phyloP scores from a whole-genome alignment of 2,797 vertebrate species.

The Cryptoprocta ferox region DNA sequence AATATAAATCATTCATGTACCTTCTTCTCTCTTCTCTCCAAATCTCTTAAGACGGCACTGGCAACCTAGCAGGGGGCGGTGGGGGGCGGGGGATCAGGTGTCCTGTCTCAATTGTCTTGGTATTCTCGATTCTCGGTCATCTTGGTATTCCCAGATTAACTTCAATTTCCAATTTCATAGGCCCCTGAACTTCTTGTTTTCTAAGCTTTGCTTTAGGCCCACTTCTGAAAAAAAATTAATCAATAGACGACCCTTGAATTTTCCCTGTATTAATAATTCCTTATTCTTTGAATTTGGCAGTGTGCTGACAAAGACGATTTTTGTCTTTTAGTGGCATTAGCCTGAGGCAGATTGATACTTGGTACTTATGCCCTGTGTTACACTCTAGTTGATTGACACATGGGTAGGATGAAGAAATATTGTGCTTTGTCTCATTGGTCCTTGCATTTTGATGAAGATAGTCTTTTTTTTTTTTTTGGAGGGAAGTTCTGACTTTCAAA shows the following conservation, averaged over 20 bases:
- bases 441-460: not conserved
- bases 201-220: not conserved
- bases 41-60: too few relatives aligned
- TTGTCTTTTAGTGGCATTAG: conserved; percentile 44
- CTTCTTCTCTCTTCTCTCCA: too few relatives aligned
- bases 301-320: conserved; percentile 56
- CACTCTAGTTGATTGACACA: not conserved
- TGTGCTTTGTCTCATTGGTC: not conserved
- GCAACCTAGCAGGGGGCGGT: not conserved
- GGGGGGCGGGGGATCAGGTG: rapidly evolving
- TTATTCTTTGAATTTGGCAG: conserved; percentile 35
- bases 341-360: conserved; percentile 43
- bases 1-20: not conserved
- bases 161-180: not conserved
- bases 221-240: conserved; percentile 40
- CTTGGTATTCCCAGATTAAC: not conserved
- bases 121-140: not conserved
- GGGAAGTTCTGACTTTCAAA: not conserved
- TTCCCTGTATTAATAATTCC: conserved; percentile 40
- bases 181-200: not conserved
- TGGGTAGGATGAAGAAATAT: not conserved
- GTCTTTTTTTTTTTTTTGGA: not conserved
- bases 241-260: conserved; percentile 13
- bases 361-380: not conserved
- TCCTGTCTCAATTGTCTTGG: not conserved